Evolutionary conservation across 2,797 vertebrate genomes (phyloP), one percentile per base, ranked within the genome.

Genomic region (Acanthopagrus latus): DNA sequence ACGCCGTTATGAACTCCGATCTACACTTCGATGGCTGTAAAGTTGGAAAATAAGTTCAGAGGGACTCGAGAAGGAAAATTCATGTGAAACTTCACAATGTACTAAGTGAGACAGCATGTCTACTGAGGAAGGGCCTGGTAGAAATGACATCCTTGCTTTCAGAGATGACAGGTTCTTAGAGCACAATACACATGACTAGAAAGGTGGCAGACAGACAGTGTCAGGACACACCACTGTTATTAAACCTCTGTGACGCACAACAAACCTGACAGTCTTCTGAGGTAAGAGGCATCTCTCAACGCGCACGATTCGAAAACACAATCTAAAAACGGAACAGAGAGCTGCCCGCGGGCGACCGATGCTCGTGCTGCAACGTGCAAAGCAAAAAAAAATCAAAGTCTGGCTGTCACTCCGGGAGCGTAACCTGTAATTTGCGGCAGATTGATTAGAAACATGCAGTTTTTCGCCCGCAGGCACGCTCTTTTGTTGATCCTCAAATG

Each of bases 351-450:
- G 64, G 83, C 83, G 62, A 63, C 17, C 17, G 81, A 58, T 78
- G 81, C 64, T 27, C 69, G 54, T 67, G 67, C 71, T 44, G 67
- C 58, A 70, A 73, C 51, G 23, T 67, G 81, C 81, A 67, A 38
- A 38, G 33, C n/a, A n/a, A n/a, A n/a, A 71, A 63, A 68, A 83
- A 86, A 87, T 85, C 78, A 78, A 85, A 87, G 79, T 78, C 56
- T 67, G 47, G 80, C 80, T 44, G 55, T 90, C 71, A 64, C 77
- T 78, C 80, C 72, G 46, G 75, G 27, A 66, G 81, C 76, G 89
- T 76, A 93, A 91, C 87, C 86, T 92, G 83, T 82, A 85, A 93
- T 95, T 93, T 93, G 73, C 59, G 76, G 77, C 63, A 79, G 71
- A 86, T 88, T 88, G 82, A 88, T 85, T 78, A 59, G 74, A 85